phyloP scores from a whole-genome alignment of 2,113 vertebrate genomes.

The Gnathonemus longibarbis region DNA sequence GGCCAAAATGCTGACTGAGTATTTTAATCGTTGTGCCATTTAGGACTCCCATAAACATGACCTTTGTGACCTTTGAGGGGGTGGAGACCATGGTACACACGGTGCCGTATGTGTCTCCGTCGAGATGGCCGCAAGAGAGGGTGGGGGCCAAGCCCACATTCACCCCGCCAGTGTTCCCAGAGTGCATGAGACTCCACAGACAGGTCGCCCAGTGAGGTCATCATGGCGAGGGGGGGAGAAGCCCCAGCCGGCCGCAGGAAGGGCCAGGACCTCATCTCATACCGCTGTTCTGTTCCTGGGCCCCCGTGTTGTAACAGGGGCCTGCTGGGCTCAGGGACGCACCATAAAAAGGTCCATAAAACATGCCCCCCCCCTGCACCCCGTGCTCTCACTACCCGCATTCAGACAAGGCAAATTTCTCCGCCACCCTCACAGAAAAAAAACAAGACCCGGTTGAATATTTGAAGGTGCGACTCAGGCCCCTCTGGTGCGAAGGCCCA shows the following conservation, averaged over 20 bases:
- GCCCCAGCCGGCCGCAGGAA: neutral
- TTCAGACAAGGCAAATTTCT: neutral
- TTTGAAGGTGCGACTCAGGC: neutral
- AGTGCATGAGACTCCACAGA: neutral
- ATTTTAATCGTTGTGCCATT: neutral
- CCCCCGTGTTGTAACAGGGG: neutral
- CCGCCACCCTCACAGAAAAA: neutral
- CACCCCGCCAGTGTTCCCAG: neutral
- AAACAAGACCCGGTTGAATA: neutral
- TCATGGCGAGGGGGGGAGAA: neutral
- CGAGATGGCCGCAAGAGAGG: neutral
- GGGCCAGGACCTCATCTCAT: neutral
- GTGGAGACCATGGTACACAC: neutral
- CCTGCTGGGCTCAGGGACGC: neutral
- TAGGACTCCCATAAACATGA: neutral
- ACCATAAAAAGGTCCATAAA: neutral
- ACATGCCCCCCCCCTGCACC: neutral
- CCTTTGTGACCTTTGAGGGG: neutral
- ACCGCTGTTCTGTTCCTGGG: neutral
- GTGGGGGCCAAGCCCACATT: neutral
- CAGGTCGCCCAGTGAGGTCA: neutral
- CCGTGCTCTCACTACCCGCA: neutral
- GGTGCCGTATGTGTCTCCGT: neutral
- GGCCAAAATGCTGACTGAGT: neutral
- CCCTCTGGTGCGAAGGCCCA: neutral